Evolutionary conservation across 2,113 vertebrate genomes (phyloP), one percentile per base, ranked within the genome.

Genomic region (Dasyurus viverrinus): DNA sequence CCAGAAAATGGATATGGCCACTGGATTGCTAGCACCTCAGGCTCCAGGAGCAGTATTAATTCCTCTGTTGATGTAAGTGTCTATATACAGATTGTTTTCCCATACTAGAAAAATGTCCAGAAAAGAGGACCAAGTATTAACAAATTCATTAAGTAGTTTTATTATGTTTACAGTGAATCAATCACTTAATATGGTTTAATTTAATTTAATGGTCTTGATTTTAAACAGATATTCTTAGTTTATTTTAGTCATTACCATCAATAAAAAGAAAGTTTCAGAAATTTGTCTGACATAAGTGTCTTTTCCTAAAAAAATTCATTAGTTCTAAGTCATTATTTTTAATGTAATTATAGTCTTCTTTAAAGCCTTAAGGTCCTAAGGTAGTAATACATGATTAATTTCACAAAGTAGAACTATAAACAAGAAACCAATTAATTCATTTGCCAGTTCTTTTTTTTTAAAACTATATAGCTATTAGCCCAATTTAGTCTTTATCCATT

Each of bases 11-110:
- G 99, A 12, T 99, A 99, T 91, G 98, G 99, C 47, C 99, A 99
- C 97, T 99, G 99, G 99, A 99, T 99, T 95, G 99, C 99, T 98
- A 99, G 99, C 98, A 99, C 99, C 2, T 99, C 99, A 11, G 99
- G 99, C 93, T 99, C 99, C 95, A 99, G 99, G 98, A 99, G 98
- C 98, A 99, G 99, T 97, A 98, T 99, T 95, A 99, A 96, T 97
- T 99, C 99, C n/a, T 98, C 98, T 92, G 98, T 98, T 90, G 99
- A 99, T 93, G 99, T 99, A 98, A 99, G 99, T 98, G 0, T 93
- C 5, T 54, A 36, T 96, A 94, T 68, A 36, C 84, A 76, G 16
- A 92, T 0, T 92, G 36, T 54, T 48, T 96, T 24, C 25, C 92
- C 90, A 93, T 3, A 95, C 93, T 95, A 27, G 9, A 90, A 91